phyloP scores from a whole-genome alignment of 2,888 invertebrate species.

The Cremastobaeus sp. region DNA sequence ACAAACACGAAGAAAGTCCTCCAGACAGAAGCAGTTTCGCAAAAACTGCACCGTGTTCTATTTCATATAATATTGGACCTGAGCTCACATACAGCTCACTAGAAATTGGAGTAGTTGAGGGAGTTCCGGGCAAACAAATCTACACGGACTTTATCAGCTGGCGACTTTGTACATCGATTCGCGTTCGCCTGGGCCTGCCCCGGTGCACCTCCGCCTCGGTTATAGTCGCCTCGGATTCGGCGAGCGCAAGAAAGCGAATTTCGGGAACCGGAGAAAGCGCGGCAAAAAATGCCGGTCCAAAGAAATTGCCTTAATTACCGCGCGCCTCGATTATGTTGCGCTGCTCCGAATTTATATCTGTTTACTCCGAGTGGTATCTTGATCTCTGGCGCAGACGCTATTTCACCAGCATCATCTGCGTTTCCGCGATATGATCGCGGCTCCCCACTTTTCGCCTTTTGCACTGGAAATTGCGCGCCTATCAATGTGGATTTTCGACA shows the following conservation, averaged over 20 bases:
- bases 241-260: constrained; percentile 27
- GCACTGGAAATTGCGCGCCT: not conserved
- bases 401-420: constrained; percentile 21
- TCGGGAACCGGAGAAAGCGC: constrained; percentile 38
- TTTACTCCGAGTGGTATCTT: constrained; percentile 21
- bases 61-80: too few species aligned
- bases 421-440: constrained; percentile 21
- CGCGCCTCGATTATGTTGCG: constrained; percentile 26
- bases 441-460: constrained; percentile 12
- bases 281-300: constrained; percentile 13
- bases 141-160: not conserved
- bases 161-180: not conserved
- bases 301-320: constrained; percentile 29
- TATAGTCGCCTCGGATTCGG: constrained; percentile 13
- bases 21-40: too few species aligned
- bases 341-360: constrained; percentile 24
- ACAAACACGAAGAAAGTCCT: too few species aligned
- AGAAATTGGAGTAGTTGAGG: too few species aligned
- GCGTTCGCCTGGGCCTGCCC: constrained; percentile 6
- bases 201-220: constrained; percentile 9
- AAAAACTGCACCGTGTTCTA: too few species aligned
- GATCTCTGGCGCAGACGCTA: constrained; percentile 22
- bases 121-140: not conserved
- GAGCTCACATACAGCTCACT: too few species aligned
- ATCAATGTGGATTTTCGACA: not conserved